Conservation (phyloP, 2,888 invertebrate genomes). For the Nomada hirtipes region DNA sequence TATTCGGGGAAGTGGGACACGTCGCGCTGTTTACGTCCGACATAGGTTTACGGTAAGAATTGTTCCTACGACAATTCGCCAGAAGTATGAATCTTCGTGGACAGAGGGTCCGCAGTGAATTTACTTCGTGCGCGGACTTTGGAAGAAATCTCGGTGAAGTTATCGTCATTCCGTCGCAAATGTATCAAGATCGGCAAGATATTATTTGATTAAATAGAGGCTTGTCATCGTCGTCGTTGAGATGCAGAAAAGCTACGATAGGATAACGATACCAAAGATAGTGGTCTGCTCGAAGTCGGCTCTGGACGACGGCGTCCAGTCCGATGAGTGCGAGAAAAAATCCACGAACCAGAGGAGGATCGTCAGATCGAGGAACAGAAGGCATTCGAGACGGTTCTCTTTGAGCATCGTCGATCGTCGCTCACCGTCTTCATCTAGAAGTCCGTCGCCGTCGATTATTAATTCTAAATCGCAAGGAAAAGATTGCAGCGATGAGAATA, state of each 20-base stretch:
- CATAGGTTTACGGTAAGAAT: not conserved
- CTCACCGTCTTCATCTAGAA: constrained; percentile 80
- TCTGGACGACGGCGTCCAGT: constrained; percentile 32
- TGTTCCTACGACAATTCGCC: not conserved
- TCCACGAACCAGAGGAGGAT: constrained; percentile 67
- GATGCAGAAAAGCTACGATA: constrained; percentile 77
- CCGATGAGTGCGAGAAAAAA: constrained; percentile 49
- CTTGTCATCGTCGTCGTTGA: not conserved
- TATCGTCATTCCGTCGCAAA: not conserved
- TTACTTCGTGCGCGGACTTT: not conserved
- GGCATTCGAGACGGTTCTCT: constrained; percentile 72
- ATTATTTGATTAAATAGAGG: not conserved
- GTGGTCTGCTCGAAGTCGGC: constrained; percentile 76
- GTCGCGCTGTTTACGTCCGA: not conserved
- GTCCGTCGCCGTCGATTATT: constrained; percentile 75
- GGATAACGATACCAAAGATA: constrained; percentile 79
- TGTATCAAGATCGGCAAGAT: not conserved
- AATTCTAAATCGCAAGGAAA: constrained; percentile 3
- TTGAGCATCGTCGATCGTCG: constrained; percentile 68
- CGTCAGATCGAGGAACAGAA: constrained; percentile 67
- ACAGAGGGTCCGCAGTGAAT: not conserved
- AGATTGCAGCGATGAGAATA: not conserved
- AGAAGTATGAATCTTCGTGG: not conserved
- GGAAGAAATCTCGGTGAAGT: not conserved
- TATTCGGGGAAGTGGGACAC: constrained; percentile 29